Conservation (phyloP, 2,113 vertebrate genomes). For the Triplophysa tibetana region DNA sequence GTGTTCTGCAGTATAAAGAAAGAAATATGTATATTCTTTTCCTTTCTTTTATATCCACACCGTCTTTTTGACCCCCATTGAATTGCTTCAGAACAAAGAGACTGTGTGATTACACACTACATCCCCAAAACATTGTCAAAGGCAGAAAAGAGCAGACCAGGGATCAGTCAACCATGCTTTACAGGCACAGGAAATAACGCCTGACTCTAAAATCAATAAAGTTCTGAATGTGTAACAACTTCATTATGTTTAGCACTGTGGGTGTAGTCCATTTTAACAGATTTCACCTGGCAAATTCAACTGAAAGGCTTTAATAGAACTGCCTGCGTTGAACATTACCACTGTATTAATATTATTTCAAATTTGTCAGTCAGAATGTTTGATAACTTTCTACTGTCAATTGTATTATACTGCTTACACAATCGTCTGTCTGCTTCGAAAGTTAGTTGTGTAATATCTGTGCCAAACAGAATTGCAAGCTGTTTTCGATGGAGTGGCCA, state of each 20-base stretch:
- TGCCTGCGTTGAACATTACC: neutral
- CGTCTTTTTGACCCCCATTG: neutral
- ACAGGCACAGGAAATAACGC: slow-evolving; percentile 7
- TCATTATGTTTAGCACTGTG: slow-evolving; percentile 19
- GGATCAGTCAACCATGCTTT: neutral
- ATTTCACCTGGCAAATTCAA: slow-evolving; percentile 17
- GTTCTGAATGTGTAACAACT: neutral
- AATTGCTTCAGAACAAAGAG: slow-evolving; percentile 31
- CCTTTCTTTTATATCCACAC: slow-evolving; percentile 11
- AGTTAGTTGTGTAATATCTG: no score
- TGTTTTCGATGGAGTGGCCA: no score
- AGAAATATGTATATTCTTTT: neutral
- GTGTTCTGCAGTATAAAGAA: neutral
- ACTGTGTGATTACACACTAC: slow-evolving; percentile 36
- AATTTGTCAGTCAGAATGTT: slow-evolving; percentile 4
- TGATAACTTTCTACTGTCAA: neutral
- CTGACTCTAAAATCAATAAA: slow-evolving; percentile 17
- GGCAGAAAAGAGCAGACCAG: neutral
- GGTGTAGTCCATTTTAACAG: neutral
- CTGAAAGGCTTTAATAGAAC: neutral
- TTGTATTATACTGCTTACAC: no score
- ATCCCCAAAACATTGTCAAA: slow-evolving; percentile 15
- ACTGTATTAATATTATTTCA: neutral
- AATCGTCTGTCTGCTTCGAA: no score
- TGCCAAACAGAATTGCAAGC: no score